Percentiles rank a stretch among this genome's conserved stretches.
Evolutionary conservation across 1,140 invertebrate genomes (phyloP).

Genomic region (Bombus consobrinus): DNA sequence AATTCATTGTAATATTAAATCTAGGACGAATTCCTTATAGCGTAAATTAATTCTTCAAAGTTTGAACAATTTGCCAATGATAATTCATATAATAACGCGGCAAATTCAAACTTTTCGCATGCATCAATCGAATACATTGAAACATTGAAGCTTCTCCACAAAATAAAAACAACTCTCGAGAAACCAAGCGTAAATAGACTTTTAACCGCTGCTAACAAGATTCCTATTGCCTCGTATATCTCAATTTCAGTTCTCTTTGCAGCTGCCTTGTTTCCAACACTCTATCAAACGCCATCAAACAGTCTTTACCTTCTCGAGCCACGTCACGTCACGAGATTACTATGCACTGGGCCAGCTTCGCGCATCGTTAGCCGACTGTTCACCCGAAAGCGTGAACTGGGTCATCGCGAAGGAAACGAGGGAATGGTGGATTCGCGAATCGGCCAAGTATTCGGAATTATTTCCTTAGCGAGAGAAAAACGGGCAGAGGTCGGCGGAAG

Average conservation of each 20-base stretch:
- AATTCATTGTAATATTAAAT: not conserved
- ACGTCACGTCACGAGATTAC: constrained; percentile 9
- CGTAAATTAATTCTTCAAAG: not conserved
- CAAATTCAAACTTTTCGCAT: too few species aligned
- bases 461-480: constrained; percentile 19
- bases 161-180: not conserved
- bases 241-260: not conserved
- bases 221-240: not conserved
- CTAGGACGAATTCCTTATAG: too few species aligned
- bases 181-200: not conserved
- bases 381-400: constrained; percentile 22
- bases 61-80: not conserved
- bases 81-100: too few species aligned
- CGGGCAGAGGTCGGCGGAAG: not conserved
- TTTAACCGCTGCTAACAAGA: not conserved
- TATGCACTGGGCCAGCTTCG: not conserved
- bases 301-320: not conserved
- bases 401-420: not conserved
- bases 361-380: constrained; percentile 6
- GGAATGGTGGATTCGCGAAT: not conserved
- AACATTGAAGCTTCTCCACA: too few species aligned
- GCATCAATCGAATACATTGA: not conserved
- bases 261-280: not conserved
- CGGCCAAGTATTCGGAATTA: constrained; percentile 33
- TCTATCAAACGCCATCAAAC: not conserved